Evolutionary conservation across 2,888 invertebrate species (phyloP).

Genomic region (Drosophila phalerata): DNA sequence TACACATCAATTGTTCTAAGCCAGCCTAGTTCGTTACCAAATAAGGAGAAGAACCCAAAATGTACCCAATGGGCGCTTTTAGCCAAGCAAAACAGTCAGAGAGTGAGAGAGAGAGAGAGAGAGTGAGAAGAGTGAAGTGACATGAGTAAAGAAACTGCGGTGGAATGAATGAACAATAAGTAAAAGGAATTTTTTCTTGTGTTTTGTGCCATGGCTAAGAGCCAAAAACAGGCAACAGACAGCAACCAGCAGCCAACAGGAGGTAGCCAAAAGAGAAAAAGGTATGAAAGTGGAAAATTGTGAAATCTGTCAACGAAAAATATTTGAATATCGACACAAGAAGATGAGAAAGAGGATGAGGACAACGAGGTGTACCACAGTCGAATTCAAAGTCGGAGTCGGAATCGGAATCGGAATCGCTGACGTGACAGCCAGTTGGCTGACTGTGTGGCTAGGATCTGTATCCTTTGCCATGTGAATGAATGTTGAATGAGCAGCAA

Average conservation of each 20-base stretch:
- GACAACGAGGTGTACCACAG: slow-evolving; percentile 23
- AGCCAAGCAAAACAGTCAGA: slow-evolving; percentile 8
- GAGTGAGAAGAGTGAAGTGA: slow-evolving; percentile 4
- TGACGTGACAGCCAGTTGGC: slow-evolving; percentile 43
- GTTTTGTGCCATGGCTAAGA: slow-evolving; percentile 48
- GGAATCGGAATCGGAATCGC: slow-evolving; percentile 16
- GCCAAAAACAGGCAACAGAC: slow-evolving; percentile 36
- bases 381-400: slow-evolving; percentile 11
- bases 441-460: slow-evolving; percentile 18
- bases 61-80: slow-evolving; percentile 31
- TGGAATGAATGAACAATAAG: slow-evolving; percentile 70
- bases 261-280: slow-evolving; percentile 38
- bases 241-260: neutral
- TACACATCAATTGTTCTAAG: slow-evolving; percentile 72
- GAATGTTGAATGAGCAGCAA: slow-evolving; percentile 78
- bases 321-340: slow-evolving; percentile 73
- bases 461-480: slow-evolving; percentile 65
- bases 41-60: slow-evolving; percentile 3
- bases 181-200: slow-evolving; percentile 56
- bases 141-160: slow-evolving; percentile 50
- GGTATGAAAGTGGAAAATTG: slow-evolving; percentile 79
- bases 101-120: slow-evolving; percentile 21
- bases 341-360: neutral
- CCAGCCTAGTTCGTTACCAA: slow-evolving; percentile 36
- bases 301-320: slow-evolving; percentile 79